Base-by-base conservation (phyloP, 2,888 invertebrate genomes). In the Lasioglossum pauxillum region DNA sequence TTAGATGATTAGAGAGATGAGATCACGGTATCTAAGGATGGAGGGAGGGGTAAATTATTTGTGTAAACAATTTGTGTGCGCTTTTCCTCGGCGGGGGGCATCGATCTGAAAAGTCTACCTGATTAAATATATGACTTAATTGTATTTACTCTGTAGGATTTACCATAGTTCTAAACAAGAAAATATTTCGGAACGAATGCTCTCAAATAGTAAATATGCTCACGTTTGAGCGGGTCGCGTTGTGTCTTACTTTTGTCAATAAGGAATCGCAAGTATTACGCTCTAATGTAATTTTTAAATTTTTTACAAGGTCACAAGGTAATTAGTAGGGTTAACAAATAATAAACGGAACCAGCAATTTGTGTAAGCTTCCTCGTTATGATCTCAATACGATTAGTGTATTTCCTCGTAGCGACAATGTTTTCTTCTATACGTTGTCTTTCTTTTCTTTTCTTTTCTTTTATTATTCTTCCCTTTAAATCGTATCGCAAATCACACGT, bases 121-220 rank as follows among this genome's bases (percentile, higher is more conserved):
- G 95, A 95, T 95, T 95, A 95, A 95, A 95, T 94, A 94, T 95
- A 95, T 94, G 94, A 93, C 94, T 95, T 95, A 94, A 95, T 94
- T 95, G 93, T 95, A 95, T 94, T 94, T 94, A 94, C 94, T 94
- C 94, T 94, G 93, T 94, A 95, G 94, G 94, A 94, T 94, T 94
- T 94, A 95, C 94, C 94, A 94, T 92, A 92, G 91, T 90, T 89
- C 91, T 89, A 90, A 91, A 90, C 84, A 87, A 89, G 75, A 85
- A 91, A 78, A 89, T 91, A 93, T 92, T 92, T 92, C 90, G 91
- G 90, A 89, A 90, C 41, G 91, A 91, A 91, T 91, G 92, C 93
- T 93, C 93, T 92, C 90, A 91, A 88, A 85, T 74, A 91, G 92
- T 57, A 91, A 88, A 85, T 74, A 91, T 93, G 92, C 92, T 94